These are phyloP conservation scores for Siniperca obscura DNA, from an alignment of 2,797 vertebrate species.

Conservation along the genomic window DNA sequence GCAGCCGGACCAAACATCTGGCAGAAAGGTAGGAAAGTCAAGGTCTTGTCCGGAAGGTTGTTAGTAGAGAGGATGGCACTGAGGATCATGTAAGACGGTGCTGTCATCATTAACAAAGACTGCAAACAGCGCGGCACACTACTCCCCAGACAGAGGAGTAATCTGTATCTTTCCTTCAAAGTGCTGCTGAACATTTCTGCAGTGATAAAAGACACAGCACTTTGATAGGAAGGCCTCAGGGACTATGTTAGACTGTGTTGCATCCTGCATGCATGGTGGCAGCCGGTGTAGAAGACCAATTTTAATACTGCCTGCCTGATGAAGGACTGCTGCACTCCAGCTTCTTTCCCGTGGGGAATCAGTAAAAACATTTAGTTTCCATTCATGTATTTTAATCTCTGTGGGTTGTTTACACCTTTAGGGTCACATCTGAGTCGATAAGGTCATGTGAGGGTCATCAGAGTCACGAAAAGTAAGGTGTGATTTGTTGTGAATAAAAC, in stretches of 20 bases:
- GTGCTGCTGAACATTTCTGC: slow-evolving; percentile 56
- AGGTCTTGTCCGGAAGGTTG: slow-evolving; percentile 63
- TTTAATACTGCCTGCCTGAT: slow-evolving; percentile 42
- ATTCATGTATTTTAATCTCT: slow-evolving; percentile 13
- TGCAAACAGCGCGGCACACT: slow-evolving; percentile 46
- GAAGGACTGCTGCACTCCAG: slow-evolving; percentile 28
- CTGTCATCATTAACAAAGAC: slow-evolving; percentile 58
- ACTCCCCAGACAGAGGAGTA: slow-evolving; percentile 50
- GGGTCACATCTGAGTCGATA: slow-evolving; percentile 31
- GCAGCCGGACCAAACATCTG: slow-evolving; percentile 74
- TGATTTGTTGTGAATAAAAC: slow-evolving; percentile 30
- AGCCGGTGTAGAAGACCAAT: slow-evolving; percentile 18
- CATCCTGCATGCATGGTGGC: slow-evolving; percentile 49
- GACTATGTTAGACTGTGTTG: slow-evolving; percentile 46
- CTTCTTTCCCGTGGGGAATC: slow-evolving; percentile 9
- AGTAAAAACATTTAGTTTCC: slow-evolving; percentile 7
- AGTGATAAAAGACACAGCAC: slow-evolving; percentile 59
- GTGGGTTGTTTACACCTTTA: slow-evolving; percentile 15
- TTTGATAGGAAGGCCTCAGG: slow-evolving; percentile 62
- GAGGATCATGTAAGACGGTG: slow-evolving; percentile 50
- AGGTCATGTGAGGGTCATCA: slow-evolving; percentile 16
- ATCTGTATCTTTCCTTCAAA: slow-evolving; percentile 66
- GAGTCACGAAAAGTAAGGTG: slow-evolving; percentile 8
- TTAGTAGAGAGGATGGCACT: slow-evolving; percentile 39
- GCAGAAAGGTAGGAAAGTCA: slow-evolving; percentile 70